Base-by-base conservation (phyloP, 2,888 invertebrate genomes). In the Mongoloraphidia duomilia region DNA sequence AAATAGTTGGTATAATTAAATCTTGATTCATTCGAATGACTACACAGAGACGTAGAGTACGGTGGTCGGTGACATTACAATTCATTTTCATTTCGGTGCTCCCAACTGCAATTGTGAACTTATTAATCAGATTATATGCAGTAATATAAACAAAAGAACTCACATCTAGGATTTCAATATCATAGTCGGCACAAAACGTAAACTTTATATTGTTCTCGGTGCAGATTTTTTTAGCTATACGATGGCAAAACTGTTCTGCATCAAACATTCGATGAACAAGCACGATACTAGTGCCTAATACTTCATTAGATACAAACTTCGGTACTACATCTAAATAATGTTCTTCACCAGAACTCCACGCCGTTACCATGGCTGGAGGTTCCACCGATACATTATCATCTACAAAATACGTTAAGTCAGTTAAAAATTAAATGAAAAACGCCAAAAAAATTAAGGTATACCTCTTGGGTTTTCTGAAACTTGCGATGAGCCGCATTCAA, bases 351-450 rank as follows among this genome's bases (percentile, higher is more conserved):
- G 14, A 43, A 48, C 63, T 63, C 46, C 65, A 54, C 17, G 65
- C 65, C 55, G 68, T 66, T 39, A 67, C 67, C 39, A 67, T 53
- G 42, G 67, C 52, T 12, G 69, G 69, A 49, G 68, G 63, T 58
- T 69, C 69, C 41, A 69, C 66, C 37, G 67, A 67, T 51, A 67
- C 64, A 57, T 65, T 66, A 52, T 68, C 68, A 57, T 69, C 68
- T 69, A 51, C 4, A 51, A 51, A 55, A 44, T 53, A 40, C 55
- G 35, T 53, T 33, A 52, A 8, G 8, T 12, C 6, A 13, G 38
- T 8, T 8, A 13, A 38, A 13, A 38, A 38, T 12, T 6, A 38
- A n/a, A 12, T n/a, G 3, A 38, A 1, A 13, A 13, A 39, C 6
- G 12, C 17, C 5, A 34, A 26, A 26, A 26, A 26, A 26, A 26